Percentiles rank a stretch among this genome's conserved stretches.
phyloP scores from a whole-genome alignment of 2,888 invertebrate species.

The Ornithoptera priamus region DNA sequence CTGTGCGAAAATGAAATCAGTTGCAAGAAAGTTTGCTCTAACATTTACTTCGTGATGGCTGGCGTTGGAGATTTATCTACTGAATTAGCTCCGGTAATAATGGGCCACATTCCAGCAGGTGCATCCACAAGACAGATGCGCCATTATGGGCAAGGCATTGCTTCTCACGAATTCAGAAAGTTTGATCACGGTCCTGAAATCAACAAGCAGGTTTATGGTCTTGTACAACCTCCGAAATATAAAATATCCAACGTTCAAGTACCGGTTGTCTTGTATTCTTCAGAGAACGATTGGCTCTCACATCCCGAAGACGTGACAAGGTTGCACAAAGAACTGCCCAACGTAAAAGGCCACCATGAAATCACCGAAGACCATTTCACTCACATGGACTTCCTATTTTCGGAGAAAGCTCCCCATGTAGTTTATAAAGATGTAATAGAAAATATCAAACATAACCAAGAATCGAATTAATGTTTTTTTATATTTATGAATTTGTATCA shows the following conservation, averaged over 20 bases:
- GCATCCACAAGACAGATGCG: slow-evolving; percentile 75
- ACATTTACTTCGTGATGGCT: slow-evolving; percentile 81
- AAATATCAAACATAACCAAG: slow-evolving; percentile 47
- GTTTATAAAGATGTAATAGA: slow-evolving; percentile 63
- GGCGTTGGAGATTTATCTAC: slow-evolving; percentile 80
- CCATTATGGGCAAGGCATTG: slow-evolving; percentile 78
- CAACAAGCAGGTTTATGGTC: slow-evolving; percentile 64
- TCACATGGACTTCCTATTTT: slow-evolving; percentile 72
- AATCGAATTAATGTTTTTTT: slow-evolving; percentile 33
- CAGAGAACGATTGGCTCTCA: slow-evolving; percentile 84
- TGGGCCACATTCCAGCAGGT: slow-evolving; percentile 79
- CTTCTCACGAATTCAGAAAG: slow-evolving; percentile 58
- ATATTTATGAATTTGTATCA: slow-evolving; percentile 35
- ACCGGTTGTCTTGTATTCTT: slow-evolving; percentile 67
- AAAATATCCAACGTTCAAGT: slow-evolving; percentile 59
- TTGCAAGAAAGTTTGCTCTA: slow-evolving; percentile 78
- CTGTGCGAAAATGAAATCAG: slow-evolving; percentile 60
- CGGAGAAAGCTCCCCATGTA: slow-evolving; percentile 54
- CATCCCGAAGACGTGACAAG: slow-evolving; percentile 79
- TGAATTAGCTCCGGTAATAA: slow-evolving; percentile 75
- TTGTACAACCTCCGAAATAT: slow-evolving; percentile 58
- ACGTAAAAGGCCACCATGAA: slow-evolving; percentile 74
- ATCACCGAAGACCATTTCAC: slow-evolving; percentile 76
- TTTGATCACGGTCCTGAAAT: slow-evolving; percentile 62
- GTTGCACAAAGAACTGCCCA: slow-evolving; percentile 77